Evolutionary conservation across 2,888 invertebrate species (phyloP).

Genomic region (Amiota communis): DNA sequence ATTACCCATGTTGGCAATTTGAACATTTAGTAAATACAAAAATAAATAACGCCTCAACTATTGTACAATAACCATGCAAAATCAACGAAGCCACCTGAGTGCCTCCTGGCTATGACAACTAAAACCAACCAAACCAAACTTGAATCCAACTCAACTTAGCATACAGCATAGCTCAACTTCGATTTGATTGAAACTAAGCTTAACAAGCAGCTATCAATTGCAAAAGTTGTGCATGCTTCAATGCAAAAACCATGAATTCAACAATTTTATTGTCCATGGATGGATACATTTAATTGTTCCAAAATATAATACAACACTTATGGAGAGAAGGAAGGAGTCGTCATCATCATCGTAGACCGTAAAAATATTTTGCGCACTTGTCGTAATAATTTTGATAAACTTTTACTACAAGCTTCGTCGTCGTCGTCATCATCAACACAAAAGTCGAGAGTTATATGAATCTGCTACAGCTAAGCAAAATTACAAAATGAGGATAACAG

Average conservation of each 20-base stretch:
- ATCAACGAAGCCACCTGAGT: no score
- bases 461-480: background rate
- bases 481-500: background rate
- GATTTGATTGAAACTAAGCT: background rate
- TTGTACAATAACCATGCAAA: no score
- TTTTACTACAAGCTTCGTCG: slow-evolving; percentile 47
- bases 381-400: slow-evolving; percentile 66
- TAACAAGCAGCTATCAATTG: slow-evolving; percentile 4
- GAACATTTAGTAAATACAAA: no score
- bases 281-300: slow-evolving; percentile 6
- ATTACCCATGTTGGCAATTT: no score
- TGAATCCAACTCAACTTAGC: background rate
- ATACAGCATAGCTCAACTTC: background rate
- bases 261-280: slow-evolving; percentile 8
- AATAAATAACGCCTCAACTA: no score
- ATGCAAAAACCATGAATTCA: slow-evolving; percentile 4
- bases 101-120: background rate
- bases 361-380: slow-evolving; percentile 37
- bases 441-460: background rate
- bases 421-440: slow-evolving; percentile 43
- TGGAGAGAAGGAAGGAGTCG: background rate
- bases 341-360: background rate
- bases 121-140: no score
- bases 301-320: background rate
- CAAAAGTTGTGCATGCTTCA: slow-evolving; percentile 7